A percentile compares a stretch with the other conserved stretches of the same genome.
phyloP scores from a whole-genome alignment of 2,113 vertebrate species.

The Neodon shergylaensis region DNA sequence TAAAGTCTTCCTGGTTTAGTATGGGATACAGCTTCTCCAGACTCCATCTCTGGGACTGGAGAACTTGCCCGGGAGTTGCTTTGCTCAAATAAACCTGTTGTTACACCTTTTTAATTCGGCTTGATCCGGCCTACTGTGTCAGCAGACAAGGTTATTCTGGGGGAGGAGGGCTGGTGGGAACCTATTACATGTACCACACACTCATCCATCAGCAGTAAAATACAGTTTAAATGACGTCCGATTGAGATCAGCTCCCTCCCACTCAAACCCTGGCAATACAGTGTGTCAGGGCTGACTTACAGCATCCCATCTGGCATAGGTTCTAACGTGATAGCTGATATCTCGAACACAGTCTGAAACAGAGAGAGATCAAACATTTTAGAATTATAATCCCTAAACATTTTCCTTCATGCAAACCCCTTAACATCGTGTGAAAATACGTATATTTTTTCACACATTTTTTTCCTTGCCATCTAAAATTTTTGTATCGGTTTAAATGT shows the following conservation, averaged over 20 bases:
- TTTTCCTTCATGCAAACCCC: background rate
- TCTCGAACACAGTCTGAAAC: background rate
- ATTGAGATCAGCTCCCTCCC: background rate
- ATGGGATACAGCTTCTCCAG: background rate
- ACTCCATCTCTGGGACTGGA: background rate
- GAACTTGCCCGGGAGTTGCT: background rate
- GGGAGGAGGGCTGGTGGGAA: background rate
- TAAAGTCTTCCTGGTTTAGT: background rate
- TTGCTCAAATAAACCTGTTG: background rate
- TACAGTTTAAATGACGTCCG: background rate
- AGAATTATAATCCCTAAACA: background rate
- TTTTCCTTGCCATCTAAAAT: conserved; percentile 33
- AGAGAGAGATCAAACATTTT: background rate
- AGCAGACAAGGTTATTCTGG: background rate
- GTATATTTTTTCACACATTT: background rate
- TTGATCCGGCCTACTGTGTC: background rate
- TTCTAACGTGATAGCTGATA: background rate
- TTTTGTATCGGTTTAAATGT: background rate
- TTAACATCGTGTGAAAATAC: background rate
- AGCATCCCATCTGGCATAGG: background rate
- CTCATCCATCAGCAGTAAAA: too few species aligned
- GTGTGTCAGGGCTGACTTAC: background rate
- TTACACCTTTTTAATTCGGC: background rate
- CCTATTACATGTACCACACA: background rate
- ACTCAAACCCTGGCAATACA: background rate